These are phyloP conservation scores for Clarias laeviceps DNA, from an alignment of 2,797 vertebrate species.

Conservation along the genomic window DNA sequence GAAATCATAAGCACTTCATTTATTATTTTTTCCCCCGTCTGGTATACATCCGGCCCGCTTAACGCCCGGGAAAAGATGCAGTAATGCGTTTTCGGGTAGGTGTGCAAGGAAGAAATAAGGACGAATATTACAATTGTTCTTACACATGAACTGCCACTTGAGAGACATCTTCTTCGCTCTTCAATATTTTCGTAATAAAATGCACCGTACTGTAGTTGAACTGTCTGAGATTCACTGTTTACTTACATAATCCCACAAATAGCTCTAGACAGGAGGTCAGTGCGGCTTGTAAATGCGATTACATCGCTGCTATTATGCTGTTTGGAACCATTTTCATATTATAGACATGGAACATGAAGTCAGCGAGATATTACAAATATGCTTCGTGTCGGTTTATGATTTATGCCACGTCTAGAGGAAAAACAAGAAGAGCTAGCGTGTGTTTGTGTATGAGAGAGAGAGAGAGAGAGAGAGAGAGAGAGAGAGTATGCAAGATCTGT, in stretches of 20 bases:
- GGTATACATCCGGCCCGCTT: not conserved
- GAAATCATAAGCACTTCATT: not conserved
- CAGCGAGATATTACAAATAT: not conserved
- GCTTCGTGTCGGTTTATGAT: conserved; percentile 18
- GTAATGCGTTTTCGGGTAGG: not conserved
- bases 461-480: not conserved
- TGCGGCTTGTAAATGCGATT: not conserved
- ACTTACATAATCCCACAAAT: conserved; percentile 31
- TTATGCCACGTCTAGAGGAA: not conserved
- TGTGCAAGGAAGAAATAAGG: not conserved
- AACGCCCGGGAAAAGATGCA: not conserved
- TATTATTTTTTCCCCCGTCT: not conserved
- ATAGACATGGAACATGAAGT: conserved; percentile 13
- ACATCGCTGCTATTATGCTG: conserved; percentile 19
- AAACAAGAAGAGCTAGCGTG: not conserved
- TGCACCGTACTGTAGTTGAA: not conserved
- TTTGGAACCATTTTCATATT: conserved; percentile 20
- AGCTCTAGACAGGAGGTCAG: conserved; percentile 28
- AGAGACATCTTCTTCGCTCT: not conserved
- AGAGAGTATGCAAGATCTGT: not conserved
- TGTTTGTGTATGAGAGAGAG: not conserved
- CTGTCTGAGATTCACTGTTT: conserved; percentile 14
- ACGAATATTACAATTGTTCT: not conserved
- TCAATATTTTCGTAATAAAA: not conserved
- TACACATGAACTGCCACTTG: not conserved